A percentile compares a stretch with the other conserved stretches of the same genome.
These are phyloP conservation scores for Sparus aurata DNA, from an alignment of 2,797 vertebrate genomes.

Conservation along the genomic window DNA sequence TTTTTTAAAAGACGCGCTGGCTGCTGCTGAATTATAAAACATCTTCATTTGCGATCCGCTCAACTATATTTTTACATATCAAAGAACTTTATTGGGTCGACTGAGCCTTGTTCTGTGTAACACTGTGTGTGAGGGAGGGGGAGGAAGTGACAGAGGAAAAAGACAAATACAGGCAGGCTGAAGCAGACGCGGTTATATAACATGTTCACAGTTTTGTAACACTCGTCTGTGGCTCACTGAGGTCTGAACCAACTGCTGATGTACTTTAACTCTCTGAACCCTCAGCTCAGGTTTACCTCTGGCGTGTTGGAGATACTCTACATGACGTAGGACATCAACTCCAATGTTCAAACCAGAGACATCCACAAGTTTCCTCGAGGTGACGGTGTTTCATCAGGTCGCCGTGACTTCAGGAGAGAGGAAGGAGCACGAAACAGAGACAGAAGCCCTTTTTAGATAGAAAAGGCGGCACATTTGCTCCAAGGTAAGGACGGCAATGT, in stretches of 20 bases:
- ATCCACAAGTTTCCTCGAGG: too few species aligned
- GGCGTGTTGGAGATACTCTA: too few species aligned
- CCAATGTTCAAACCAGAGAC: too few species aligned
- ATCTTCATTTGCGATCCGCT: constrained; percentile 53
- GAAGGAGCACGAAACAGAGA: too few species aligned
- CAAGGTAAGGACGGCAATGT: too few species aligned
- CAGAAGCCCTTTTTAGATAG: too few species aligned
- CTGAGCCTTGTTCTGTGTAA: constrained; percentile 24
- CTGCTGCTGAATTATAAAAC: constrained; percentile 70
- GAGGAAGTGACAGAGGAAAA: neutral
- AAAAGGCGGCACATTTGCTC: too few species aligned
- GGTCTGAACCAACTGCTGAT: neutral
- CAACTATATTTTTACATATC: constrained; percentile 50
- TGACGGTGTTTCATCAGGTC: too few species aligned
- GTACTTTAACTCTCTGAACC: neutral
- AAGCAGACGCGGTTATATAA: neutral
- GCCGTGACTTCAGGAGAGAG: too few species aligned
- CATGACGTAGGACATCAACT: too few species aligned
- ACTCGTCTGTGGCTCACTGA: neutral
- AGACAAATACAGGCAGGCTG: constrained; percentile 1
- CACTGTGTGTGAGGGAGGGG: neutral
- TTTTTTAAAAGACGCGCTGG: constrained; percentile 27
- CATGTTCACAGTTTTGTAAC: constrained; percentile 6
- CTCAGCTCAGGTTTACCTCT: neutral
- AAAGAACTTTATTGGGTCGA: constrained; percentile 58